phyloP scores from a whole-genome alignment of 1,140 invertebrate genomes.

The Saccostrea echinata region DNA sequence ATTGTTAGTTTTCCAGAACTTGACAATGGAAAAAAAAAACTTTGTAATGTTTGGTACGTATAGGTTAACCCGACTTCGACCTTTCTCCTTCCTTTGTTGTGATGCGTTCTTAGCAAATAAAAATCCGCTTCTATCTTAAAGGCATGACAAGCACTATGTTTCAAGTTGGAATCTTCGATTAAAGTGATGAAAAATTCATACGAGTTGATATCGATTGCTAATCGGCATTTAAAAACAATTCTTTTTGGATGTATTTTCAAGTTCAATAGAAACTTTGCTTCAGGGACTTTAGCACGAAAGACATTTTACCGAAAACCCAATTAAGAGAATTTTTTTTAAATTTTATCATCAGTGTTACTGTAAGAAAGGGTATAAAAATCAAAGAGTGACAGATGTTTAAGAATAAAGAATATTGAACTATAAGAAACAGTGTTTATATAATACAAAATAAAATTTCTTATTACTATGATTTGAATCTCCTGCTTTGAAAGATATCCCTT shows the following conservation, averaged over 20 bases:
- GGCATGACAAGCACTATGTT: neutral
- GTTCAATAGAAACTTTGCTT: neutral
- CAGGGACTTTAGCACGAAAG: no score
- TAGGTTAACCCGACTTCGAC: neutral
- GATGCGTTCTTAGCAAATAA: neutral
- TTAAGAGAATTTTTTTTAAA: no score
- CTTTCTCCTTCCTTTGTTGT: neutral
- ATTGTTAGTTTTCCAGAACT: constrained; percentile 2
- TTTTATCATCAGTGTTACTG: no score
- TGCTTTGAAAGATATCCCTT: no score
- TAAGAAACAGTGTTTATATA: no score
- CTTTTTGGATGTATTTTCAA: neutral
- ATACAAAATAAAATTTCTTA: no score
- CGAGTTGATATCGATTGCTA: neutral
- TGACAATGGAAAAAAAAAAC: neutral
- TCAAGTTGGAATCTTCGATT: neutral
- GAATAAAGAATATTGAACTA: no score
- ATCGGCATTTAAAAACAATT: neutral
- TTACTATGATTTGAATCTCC: no score
- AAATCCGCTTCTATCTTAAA: neutral
- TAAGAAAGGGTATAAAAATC: no score
- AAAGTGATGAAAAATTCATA: constrained; percentile 26
- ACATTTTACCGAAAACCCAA: no score
- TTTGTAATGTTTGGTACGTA: no score
- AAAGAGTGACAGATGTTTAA: no score